phyloP scores from a whole-genome alignment of 1,140 invertebrate species.

The Macrotrachela quadricornifera region DNA sequence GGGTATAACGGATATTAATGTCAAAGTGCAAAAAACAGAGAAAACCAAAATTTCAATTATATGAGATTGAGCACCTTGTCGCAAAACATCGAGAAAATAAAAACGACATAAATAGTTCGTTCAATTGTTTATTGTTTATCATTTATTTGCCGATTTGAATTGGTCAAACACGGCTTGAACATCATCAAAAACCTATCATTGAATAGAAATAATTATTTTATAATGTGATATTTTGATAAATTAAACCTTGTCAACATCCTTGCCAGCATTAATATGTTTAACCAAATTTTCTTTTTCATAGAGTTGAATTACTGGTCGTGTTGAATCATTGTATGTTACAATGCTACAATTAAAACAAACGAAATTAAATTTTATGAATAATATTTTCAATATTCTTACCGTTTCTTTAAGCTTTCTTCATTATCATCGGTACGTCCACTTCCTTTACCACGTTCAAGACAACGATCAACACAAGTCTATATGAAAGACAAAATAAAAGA shows the following conservation, averaged over 20 bases:
- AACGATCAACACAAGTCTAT: slow-evolving; percentile 53
- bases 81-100: too few species aligned
- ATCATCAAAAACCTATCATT: too few species aligned
- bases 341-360: slow-evolving; percentile 36
- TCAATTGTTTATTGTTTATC: too few species aligned
- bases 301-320: slow-evolving; percentile 74
- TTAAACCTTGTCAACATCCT: slow-evolving; percentile 42
- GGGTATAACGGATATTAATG: too few species aligned
- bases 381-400: slow-evolving; percentile 26
- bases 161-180: too few species aligned
- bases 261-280: slow-evolving; percentile 49
- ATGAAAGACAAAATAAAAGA: slow-evolving; percentile 9
- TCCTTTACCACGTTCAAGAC: slow-evolving; percentile 48
- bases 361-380: not conserved
- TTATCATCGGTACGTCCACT: slow-evolving; percentile 89
- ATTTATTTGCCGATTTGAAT: too few species aligned
- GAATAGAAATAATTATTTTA: too few species aligned
- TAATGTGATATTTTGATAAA: too few species aligned
- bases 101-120: too few species aligned
- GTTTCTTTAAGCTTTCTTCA: slow-evolving; percentile 61
- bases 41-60: too few species aligned
- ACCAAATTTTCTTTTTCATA: slow-evolving; percentile 54
- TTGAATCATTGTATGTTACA: slow-evolving; percentile 64
- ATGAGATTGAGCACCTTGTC: too few species aligned
- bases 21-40: too few species aligned